Percentiles rank a stretch among this genome's conserved stretches.
Evolutionary conservation across 2,888 invertebrate species (phyloP).

Genomic region (Peribatodes rhomboidaria): DNA sequence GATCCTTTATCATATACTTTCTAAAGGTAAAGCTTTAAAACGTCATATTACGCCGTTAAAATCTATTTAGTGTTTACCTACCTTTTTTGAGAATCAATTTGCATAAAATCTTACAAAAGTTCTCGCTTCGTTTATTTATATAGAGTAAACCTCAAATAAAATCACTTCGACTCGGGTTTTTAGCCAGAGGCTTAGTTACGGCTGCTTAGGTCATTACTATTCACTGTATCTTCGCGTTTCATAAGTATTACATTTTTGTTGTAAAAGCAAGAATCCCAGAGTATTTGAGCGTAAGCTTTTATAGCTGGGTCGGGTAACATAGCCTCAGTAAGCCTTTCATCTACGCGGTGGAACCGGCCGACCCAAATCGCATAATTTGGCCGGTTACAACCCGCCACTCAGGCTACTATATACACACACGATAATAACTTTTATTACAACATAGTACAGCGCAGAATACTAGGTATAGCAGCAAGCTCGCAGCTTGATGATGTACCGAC

Average conservation of each 20-base stretch:
- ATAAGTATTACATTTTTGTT: conserved; percentile 46
- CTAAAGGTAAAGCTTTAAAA: background rate
- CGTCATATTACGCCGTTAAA: background rate
- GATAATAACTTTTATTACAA: conserved; percentile 40
- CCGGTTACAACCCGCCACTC: conserved; percentile 47
- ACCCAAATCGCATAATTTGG: conserved; percentile 64
- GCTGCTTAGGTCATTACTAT: conserved; percentile 12
- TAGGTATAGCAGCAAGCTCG: conserved; percentile 15
- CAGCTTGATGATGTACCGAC: conserved; percentile 9
- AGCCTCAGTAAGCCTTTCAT: conserved; percentile 68
- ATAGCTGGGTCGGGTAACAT: conserved; percentile 57
- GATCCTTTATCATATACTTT: background rate
- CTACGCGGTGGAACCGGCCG: conserved; percentile 53
- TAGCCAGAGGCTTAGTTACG: background rate
- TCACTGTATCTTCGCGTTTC: conserved; percentile 17
- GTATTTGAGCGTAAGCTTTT: conserved; percentile 57
- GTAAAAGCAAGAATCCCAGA: conserved; percentile 53
- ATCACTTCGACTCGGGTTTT: conserved; percentile 1
- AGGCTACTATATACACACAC: conserved; percentile 30
- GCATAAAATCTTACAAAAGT: too few species aligned
- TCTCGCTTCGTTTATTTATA: too few species aligned
- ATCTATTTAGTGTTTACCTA: too few species aligned
- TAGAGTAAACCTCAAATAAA: background rate
- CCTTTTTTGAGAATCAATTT: too few species aligned
- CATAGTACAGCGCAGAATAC: conserved; percentile 22